These are phyloP conservation scores for Pachyuromys duprasi DNA, from an alignment of 2,797 vertebrate species.

Conservation along the genomic window DNA sequence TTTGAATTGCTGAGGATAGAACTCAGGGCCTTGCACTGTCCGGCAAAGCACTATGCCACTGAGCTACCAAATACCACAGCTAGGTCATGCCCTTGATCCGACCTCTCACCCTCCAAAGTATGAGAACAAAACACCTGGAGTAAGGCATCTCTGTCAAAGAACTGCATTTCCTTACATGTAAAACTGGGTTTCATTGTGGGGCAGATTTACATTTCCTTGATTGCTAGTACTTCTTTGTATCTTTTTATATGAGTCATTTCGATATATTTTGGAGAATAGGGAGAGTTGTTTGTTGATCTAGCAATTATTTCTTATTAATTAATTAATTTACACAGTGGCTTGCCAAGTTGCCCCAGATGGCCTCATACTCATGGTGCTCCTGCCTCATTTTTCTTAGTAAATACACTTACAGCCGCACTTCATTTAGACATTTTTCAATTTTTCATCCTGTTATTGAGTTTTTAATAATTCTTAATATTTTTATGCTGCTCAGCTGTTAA, in stretches of 20 bases:
- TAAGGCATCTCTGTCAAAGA: background rate
- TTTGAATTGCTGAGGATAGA: background rate
- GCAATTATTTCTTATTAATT: background rate
- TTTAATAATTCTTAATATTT: background rate
- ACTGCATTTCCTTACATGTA: background rate
- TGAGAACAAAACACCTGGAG: background rate
- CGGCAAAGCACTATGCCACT: background rate
- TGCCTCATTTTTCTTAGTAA: background rate
- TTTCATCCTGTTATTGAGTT: background rate
- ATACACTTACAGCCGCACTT: background rate
- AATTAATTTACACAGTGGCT: background rate
- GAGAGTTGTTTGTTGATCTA: background rate
- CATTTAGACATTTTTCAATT: background rate
- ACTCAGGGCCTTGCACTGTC: background rate
- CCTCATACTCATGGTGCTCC: background rate
- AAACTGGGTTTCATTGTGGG: background rate
- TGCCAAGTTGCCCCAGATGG: background rate
- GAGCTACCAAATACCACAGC: background rate
- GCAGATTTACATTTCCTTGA: conserved; percentile 18
- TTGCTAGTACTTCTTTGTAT: background rate
- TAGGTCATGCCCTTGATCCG: background rate
- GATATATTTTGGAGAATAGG: background rate
- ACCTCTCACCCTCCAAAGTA: background rate
- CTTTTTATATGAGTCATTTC: background rate
- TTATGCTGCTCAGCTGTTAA: no score